Conservation (phyloP, 2,888 invertebrate species). For the Ectropis crepuscularia region DNA sequence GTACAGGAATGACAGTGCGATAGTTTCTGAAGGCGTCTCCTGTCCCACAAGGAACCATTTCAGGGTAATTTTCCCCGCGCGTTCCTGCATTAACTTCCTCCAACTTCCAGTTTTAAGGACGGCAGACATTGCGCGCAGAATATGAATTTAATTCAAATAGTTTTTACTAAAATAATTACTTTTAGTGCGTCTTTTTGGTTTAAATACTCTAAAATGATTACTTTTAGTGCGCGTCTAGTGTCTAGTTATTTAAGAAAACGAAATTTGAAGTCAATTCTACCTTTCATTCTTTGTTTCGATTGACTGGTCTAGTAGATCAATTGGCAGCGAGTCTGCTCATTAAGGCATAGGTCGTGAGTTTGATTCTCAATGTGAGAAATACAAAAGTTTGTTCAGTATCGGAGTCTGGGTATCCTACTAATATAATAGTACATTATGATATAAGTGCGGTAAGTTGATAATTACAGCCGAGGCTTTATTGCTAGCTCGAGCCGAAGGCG, state of each 20-base stretch:
- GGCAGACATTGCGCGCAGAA: slow-evolving; percentile 29
- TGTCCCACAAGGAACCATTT: slow-evolving; percentile 18
- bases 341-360: too few relatives aligned
- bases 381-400: too few relatives aligned
- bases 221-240: slow-evolving; percentile 1
- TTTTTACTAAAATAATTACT: slow-evolving; percentile 17
- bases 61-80: slow-evolving; percentile 14
- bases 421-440: too few relatives aligned
- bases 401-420: too few relatives aligned
- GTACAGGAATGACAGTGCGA: neutral
- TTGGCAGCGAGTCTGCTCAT: too few relatives aligned
- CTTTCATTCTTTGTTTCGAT: too few relatives aligned
- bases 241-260: neutral
- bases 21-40: neutral
- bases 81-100: slow-evolving; percentile 23
- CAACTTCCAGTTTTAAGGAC: slow-evolving; percentile 30
- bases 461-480: too few relatives aligned
- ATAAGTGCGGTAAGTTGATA: too few relatives aligned
- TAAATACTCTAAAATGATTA: slow-evolving; percentile 15
- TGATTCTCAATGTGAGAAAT: too few relatives aligned
- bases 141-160: slow-evolving; percentile 26
- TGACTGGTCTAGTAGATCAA: too few relatives aligned
- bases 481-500: too few relatives aligned
- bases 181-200: too few relatives aligned
- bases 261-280: neutral